Evolutionary conservation across 2,888 invertebrate species (phyloP), one percentile per base, ranked within the genome.

Genomic region (Crepidodera aurea): DNA sequence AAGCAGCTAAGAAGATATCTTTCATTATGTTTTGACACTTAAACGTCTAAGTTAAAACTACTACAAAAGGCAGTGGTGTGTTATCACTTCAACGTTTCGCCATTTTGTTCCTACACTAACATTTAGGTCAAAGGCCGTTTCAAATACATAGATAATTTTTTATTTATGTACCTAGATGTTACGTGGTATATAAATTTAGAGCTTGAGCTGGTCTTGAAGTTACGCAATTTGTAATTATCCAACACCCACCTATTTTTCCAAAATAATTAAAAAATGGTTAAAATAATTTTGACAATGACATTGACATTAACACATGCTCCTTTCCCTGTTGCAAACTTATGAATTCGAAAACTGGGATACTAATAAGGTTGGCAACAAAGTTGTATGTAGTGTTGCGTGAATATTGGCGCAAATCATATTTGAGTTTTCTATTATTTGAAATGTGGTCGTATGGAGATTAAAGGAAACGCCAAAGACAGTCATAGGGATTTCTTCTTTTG

Each of bases 1-100:
- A 78, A 62, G 81, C 78, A 66, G 83, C 83, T 68, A 84, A 76
- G 67, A 82, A 70, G 69, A 83, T 77, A 75, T 84, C 83, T 81
- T 82, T 74, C 76, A 79, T 77, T 69, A 65, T 71, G 63, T 58
- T 57, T n/a, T 39, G 48, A 57, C 57, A 57, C 62, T 68, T 68
- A 64, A 64, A 65, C 65, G 65, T 67, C 66, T 62, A 58, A 51
- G 60, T 58, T 44, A 59, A 63, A 65, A 58, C 62, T 67, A 63
- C 54, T 65, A 64, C 55, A 67, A 66, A 61, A 60, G 66, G 64
- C 63, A 65, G 64, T 67, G 65, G 51, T 40, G 61, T 55, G n/a
- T 61, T 55, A 63, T 69, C 61, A 62, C 16, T 62, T 53, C 32
- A 60, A 29, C 42, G 27, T 64, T 62, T 50, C 71, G 70, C 69